Evolutionary conservation across 2,797 vertebrate genomes (phyloP).

Genomic region (Argentina silus): DNA sequence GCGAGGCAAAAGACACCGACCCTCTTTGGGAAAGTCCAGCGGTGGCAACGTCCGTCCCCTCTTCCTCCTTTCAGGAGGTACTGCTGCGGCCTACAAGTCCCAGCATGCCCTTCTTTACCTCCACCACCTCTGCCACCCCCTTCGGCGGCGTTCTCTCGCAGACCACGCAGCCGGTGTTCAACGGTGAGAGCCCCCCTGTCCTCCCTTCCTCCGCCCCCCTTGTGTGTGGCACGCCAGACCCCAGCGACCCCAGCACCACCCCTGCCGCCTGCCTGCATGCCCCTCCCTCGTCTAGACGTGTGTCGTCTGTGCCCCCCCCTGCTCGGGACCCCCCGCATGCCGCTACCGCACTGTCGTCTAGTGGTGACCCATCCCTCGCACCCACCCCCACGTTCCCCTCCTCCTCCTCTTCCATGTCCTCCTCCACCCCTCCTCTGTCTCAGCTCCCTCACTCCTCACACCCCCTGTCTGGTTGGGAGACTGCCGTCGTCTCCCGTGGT

Average conservation of each 20-base stretch:
- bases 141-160: constrained; percentile 78
- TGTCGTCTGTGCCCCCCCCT: constrained; percentile 76
- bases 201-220: constrained; percentile 69
- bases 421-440: constrained; percentile 77
- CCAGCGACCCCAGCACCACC: constrained; percentile 42
- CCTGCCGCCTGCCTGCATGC: constrained; percentile 65
- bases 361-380: constrained; percentile 73
- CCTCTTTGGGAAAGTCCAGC: constrained; percentile 61
- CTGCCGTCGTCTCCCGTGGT: constrained; percentile 71
- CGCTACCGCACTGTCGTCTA: constrained; percentile 72
- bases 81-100: constrained; percentile 76
- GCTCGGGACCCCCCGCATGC: constrained; percentile 65
- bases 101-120: constrained; percentile 56
- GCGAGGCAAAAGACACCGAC: constrained; percentile 49
- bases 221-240: constrained; percentile 70
- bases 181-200: constrained; percentile 87
- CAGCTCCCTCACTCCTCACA: constrained; percentile 73
- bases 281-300: constrained; percentile 77
- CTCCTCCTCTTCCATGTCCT: constrained; percentile 71
- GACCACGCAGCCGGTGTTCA: constrained; percentile 85
- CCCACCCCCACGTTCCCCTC: constrained; percentile 79
- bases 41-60: constrained; percentile 71
- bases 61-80: constrained; percentile 72
- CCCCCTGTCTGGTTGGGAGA: constrained; percentile 78
- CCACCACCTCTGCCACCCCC: constrained; percentile 69